phyloP scores from a whole-genome alignment of 2,888 invertebrate species.

The Ectemnius cavifrons region DNA sequence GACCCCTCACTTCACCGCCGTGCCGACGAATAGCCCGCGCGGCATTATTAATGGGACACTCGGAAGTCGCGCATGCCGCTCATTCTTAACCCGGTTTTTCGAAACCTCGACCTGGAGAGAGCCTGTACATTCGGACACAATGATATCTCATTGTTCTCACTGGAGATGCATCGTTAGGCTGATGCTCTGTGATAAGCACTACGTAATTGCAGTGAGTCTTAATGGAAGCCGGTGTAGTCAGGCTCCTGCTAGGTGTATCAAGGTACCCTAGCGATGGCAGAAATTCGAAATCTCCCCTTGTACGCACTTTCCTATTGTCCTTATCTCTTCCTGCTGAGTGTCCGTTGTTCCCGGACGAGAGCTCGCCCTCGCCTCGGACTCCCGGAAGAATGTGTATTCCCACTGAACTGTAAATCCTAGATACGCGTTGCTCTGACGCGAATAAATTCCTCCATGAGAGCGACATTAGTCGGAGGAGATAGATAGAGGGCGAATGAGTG shows the following conservation, averaged over 20 bases:
- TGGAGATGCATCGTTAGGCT: conserved; percentile 24
- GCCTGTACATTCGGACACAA: conserved; percentile 7
- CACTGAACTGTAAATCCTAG: conserved; percentile 23
- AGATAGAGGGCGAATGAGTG: background rate
- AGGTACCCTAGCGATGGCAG: too few relatives aligned
- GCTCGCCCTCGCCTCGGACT: too few relatives aligned
- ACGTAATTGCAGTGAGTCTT: conserved; percentile 14
- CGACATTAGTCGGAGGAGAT: conserved; percentile 16
- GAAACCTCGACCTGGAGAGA: conserved; percentile 35
- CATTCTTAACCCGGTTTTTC: conserved; percentile 23
- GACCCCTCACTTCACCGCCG: conserved; percentile 16
- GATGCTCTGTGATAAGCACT: conserved; percentile 14
- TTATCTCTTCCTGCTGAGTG: too few relatives aligned
- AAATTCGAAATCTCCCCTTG: too few relatives aligned
- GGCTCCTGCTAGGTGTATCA: too few relatives aligned
- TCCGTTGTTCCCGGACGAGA: too few relatives aligned
- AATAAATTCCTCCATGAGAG: conserved; percentile 36
- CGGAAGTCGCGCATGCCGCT: background rate
- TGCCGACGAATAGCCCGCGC: conserved; percentile 17
- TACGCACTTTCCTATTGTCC: too few relatives aligned
- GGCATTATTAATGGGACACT: conserved; percentile 15
- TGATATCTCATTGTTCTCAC: conserved; percentile 42
- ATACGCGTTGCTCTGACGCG: conserved; percentile 19
- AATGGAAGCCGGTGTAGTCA: conserved; percentile 18
- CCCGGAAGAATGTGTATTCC: conserved; percentile 7